phyloP scores from a whole-genome alignment of 1,140 invertebrate genomes.

The Phymastichus coffea region DNA sequence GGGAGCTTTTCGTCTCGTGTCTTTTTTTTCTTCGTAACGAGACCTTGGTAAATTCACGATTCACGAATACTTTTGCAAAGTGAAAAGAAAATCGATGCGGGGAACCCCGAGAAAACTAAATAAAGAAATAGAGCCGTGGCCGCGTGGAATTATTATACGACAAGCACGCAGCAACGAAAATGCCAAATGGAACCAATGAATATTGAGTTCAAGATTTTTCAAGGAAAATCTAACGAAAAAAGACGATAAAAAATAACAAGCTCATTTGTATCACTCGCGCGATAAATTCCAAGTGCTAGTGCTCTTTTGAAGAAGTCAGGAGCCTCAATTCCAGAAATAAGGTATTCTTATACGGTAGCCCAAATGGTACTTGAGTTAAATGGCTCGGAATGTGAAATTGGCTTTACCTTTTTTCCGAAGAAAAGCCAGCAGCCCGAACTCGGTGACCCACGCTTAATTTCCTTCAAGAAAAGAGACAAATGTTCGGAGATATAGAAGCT shows the following conservation, averaged over 20 bases:
- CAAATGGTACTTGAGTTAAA: slow-evolving; percentile 37
- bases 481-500: slow-evolving; percentile 14
- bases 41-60: too few species aligned
- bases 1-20: too few species aligned
- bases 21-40: too few species aligned
- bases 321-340: neutral
- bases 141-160: too few species aligned
- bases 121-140: too few species aligned
- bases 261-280: slow-evolving; percentile 28
- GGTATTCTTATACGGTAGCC: neutral
- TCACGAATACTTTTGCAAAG: too few species aligned
- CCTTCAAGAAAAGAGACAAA: neutral
- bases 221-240: slow-evolving; percentile 29
- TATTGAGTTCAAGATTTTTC: neutral
- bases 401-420: slow-evolving; percentile 32
- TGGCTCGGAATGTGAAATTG: slow-evolving; percentile 44
- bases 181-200: too few species aligned
- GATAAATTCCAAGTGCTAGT: slow-evolving; percentile 8
- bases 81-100: too few species aligned
- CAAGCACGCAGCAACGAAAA: too few species aligned
- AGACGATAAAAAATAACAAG: slow-evolving; percentile 48
- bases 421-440: slow-evolving; percentile 25
- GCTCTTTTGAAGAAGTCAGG: neutral
- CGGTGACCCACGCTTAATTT: slow-evolving; percentile 22
- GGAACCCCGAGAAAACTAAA: too few species aligned